Base-by-base conservation (phyloP, 2,888 invertebrate species). In the Mongoloraphidia duomilia region DNA sequence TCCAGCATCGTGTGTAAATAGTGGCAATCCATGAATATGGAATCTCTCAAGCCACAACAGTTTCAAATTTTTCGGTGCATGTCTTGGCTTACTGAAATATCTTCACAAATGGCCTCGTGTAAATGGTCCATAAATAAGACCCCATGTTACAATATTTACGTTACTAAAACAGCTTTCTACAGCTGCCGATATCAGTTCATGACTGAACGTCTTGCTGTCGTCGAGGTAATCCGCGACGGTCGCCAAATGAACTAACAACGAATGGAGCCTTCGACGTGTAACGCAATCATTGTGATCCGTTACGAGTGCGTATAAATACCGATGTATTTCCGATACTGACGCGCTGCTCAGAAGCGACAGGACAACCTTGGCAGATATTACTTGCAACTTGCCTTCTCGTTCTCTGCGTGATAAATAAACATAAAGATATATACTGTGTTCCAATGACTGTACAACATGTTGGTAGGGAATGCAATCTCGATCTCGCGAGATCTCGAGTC, bases 201-300 rank as follows among this genome's bases (percentile, higher is more conserved):
- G 71, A 34, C 79, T 80, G 67, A 79, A 82, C 34, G 74, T 73
- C 14, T 72, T 70, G 53, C 72, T 72, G 62, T 79, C 79, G 41
- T 80, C 80, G 39, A 84, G 64, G 63, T 77, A 79, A 54, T 73
- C 71, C 59, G 76, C 65, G 63, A 77, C 57, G 68, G 77, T 69
- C 9, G 77, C 74, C 33, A 86, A 67, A 62, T 80, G 78, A 13
- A 72, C 67, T 52, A 88, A 64, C 47, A 87, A 64, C 1, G 73
- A 70, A 4, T 77, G 72, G 45, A 88, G 66, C 35, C 79, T 69
- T 46, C 75, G 71, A 45, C 78, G 75, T 0, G 81, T 79, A 42
- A 85, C 75, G 55, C 82, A 84, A 37, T 82, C 80, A 60, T 85
- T 85, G 59, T 85, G 82, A 63, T 86, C 84, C 2, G 82, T 77